These are phyloP conservation scores for Callaeas wilsoni DNA, from an alignment of 2,113 vertebrate species.

Conservation along the genomic window DNA sequence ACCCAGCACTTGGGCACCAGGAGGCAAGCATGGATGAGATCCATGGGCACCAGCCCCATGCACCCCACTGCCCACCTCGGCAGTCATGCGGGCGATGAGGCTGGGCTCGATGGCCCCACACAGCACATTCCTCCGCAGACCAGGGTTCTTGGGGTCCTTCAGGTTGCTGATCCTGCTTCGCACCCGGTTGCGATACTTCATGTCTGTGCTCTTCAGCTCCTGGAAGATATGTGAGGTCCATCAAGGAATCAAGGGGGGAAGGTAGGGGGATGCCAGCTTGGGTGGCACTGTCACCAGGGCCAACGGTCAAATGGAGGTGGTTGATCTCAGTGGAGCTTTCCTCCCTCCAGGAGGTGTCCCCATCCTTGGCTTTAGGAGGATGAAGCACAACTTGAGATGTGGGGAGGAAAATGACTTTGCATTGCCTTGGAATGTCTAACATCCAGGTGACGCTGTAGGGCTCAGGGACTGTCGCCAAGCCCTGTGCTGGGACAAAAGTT, in stretches of 20 bases:
- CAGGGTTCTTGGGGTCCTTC: conserved; percentile 95
- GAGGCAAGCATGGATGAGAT: neutral
- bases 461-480: neutral
- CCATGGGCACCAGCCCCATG: fast-evolving
- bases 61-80: conserved; percentile 76
- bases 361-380: neutral
- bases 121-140: conserved; percentile 86
- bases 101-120: conserved; percentile 78
- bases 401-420: neutral
- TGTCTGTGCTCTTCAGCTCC: conserved; percentile 89
- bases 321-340: neutral
- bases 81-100: conserved; percentile 90
- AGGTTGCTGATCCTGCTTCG: conserved; percentile 97
- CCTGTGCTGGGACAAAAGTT: neutral
- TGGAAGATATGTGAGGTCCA: conserved; percentile 87
- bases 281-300: neutral
- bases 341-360: neutral
- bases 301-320: fast-evolving
- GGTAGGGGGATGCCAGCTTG: neutral
- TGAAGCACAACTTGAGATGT: neutral
- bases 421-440: neutral
- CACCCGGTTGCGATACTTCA: conserved; percentile 97
- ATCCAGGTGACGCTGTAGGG: neutral
- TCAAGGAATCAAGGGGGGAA: conserved; percentile 58
- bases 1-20: neutral